A percentile compares a stretch with the other conserved stretches of the same genome.
Conservation (phyloP, 2,888 invertebrate genomes). For the Epirrhoe alternata region DNA sequence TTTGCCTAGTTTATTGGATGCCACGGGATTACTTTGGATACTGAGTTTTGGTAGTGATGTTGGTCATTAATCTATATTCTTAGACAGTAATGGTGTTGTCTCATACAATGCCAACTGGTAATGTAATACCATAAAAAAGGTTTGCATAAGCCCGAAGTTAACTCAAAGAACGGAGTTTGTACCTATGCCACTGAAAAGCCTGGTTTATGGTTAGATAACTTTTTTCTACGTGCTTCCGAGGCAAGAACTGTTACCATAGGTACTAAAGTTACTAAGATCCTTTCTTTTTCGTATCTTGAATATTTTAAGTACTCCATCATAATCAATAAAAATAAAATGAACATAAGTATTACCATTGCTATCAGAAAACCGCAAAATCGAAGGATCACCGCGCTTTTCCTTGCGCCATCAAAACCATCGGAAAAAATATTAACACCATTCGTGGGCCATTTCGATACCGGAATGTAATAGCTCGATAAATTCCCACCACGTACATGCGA, state of each 20-base stretch:
- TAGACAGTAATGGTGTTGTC: not conserved
- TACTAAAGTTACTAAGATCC: no score
- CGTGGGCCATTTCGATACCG: conserved; percentile 50
- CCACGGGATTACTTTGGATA: conserved; percentile 55
- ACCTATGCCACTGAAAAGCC: no score
- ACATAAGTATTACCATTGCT: not conserved
- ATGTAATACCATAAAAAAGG: no score
- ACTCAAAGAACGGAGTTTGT: no score
- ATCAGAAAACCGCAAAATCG: not conserved
- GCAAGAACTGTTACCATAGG: no score
- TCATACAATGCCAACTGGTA: no score
- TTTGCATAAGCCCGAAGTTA: no score
- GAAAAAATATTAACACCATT: conserved; percentile 38
- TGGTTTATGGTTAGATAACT: no score
- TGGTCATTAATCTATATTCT: conserved; percentile 33
- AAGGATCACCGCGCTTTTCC: conserved; percentile 12
- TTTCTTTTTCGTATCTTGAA: no score
- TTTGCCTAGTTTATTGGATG: conserved; percentile 66
- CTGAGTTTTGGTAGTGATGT: conserved; percentile 50
- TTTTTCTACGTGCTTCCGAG: no score
- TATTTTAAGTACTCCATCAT: no score
- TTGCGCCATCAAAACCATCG: conserved; percentile 13
- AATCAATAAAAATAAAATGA: no score
- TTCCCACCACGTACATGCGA: conserved; percentile 70
- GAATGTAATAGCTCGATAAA: conserved; percentile 62